phyloP scores from a whole-genome alignment of 1,140 invertebrate species.

The Euwallacea fornicatus region DNA sequence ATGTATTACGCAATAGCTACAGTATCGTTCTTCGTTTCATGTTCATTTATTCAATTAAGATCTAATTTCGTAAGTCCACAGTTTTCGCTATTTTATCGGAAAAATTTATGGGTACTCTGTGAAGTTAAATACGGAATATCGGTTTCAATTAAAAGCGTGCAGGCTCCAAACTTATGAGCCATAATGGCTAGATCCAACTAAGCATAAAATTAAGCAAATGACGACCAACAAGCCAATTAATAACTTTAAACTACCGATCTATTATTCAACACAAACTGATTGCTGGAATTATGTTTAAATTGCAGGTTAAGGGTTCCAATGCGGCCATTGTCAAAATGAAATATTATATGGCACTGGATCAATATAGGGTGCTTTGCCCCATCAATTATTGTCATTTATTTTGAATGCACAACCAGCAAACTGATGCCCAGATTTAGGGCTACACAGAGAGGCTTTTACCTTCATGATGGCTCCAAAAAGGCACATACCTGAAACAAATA shows the following conservation, averaged over 20 bases:
- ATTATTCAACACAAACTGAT: slow-evolving; percentile 2
- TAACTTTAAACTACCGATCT: slow-evolving; percentile 2
- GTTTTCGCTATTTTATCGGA: too few relatives aligned
- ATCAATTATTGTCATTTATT: slow-evolving; percentile 1
- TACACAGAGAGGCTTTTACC: too few relatives aligned
- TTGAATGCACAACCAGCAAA: neutral
- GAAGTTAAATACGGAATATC: too few relatives aligned
- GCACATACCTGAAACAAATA: too few relatives aligned
- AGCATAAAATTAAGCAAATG: neutral
- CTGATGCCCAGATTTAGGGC: too few relatives aligned
- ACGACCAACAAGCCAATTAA: neutral
- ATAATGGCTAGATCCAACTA: neutral
- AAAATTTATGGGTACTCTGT: too few relatives aligned
- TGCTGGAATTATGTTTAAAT: neutral
- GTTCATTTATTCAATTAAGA: too few relatives aligned
- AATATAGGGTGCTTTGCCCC: neutral
- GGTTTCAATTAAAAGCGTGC: too few relatives aligned
- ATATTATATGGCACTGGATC: slow-evolving; percentile 2
- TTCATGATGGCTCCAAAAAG: too few relatives aligned
- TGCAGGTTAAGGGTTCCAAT: slow-evolving; percentile 2
- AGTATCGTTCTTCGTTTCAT: too few relatives aligned
- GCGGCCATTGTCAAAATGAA: slow-evolving; percentile 6
- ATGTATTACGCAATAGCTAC: neutral
- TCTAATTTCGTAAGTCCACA: too few relatives aligned
- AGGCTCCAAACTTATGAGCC: too few relatives aligned